Percentiles rank a stretch among this genome's conserved stretches.
These are phyloP conservation scores for Gymnobelideus leadbeateri DNA, from an alignment of 2,113 vertebrate species.

Conservation along the genomic window DNA sequence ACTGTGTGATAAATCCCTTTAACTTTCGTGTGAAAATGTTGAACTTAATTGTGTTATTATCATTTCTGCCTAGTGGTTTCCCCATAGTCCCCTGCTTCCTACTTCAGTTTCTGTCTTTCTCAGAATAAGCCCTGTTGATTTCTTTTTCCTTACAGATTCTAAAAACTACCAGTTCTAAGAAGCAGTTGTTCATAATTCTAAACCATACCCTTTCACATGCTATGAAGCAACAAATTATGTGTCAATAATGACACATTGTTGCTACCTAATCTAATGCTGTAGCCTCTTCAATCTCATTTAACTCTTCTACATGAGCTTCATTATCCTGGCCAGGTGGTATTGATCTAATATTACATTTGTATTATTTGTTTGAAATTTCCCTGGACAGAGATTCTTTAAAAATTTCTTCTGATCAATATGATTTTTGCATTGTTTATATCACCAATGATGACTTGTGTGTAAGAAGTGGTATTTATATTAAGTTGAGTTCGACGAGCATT, in stretches of 20 bases:
- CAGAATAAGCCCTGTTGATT: neutral
- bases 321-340: constrained; percentile 8
- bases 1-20: neutral
- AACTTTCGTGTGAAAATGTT: neutral
- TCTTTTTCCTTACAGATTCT: neutral
- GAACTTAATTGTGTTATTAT: neutral
- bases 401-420: neutral
- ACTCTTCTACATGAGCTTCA: neutral
- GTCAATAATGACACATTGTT: neutral
- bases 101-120: neutral
- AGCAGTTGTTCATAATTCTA: neutral
- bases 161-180: constrained; percentile 9
- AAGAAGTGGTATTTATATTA: neutral
- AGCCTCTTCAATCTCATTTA: neutral
- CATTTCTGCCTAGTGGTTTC: neutral
- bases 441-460: neutral
- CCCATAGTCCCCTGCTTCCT: neutral
- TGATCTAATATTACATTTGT: neutral
- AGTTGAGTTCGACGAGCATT: neutral
- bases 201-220: constrained; percentile 10
- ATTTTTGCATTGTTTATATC: constrained; percentile 8
- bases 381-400: neutral
- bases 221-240: neutral
- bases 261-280: constrained; percentile 11
- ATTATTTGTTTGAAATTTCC: neutral